A percentile compares a stretch with the other conserved stretches of the same genome.
Conservation (phyloP, 2,113 vertebrate species). For the Sturnus vulgaris region DNA sequence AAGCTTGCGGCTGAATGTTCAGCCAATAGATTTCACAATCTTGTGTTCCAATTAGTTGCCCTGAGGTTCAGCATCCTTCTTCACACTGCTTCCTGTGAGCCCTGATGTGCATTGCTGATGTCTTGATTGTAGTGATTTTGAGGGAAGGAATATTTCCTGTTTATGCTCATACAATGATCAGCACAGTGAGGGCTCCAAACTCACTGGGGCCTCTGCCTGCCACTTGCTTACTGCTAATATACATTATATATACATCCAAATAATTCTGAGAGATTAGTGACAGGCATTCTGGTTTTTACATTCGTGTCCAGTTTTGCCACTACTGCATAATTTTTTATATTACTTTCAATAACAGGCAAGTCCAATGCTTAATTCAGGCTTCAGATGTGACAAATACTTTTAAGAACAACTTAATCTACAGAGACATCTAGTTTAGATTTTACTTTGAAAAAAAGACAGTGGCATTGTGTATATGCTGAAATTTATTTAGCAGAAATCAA, state of each 20-base stretch:
- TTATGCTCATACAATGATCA: not conserved
- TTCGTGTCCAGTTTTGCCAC: not conserved
- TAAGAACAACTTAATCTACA: not conserved
- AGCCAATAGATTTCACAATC: not conserved
- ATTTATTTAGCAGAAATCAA: not conserved
- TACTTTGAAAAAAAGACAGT: not conserved
- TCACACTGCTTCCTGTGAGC: not conserved
- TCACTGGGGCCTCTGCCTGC: not conserved
- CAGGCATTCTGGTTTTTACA: not conserved
- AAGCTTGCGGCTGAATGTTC: not conserved
- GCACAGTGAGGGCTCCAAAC: not conserved
- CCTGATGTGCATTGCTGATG: not conserved
- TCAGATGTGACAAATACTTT: not conserved
- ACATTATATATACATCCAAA: not conserved
- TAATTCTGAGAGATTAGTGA: not conserved
- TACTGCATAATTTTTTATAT: not conserved
- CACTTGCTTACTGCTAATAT: not conserved
- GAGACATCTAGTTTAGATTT: not conserved
- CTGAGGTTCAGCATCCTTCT: not conserved
- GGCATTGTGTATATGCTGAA: not conserved
- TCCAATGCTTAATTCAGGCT: not conserved
- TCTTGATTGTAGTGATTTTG: not conserved
- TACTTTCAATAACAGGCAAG: not conserved
- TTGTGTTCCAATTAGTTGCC: constrained; percentile 3
- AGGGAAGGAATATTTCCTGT: not conserved